These are phyloP conservation scores for Ditula angustiorana DNA, from an alignment of 2,888 invertebrate species.

Conservation along the genomic window DNA sequence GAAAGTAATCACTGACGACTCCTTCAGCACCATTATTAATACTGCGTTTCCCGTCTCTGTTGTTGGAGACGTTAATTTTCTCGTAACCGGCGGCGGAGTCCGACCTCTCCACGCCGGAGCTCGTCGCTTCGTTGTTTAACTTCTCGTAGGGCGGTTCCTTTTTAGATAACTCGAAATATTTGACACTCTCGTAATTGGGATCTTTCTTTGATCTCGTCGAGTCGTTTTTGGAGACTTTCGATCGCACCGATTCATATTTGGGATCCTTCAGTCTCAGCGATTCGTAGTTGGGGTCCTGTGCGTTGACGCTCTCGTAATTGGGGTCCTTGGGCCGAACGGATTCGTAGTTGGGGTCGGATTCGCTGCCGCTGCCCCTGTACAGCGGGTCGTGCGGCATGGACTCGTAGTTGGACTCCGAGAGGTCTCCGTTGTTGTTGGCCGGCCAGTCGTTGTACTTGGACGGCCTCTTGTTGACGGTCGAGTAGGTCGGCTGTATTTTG, in stretches of 20 bases:
- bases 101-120: conserved; percentile 64
- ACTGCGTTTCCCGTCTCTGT: conserved; percentile 71
- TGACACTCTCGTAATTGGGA: conserved; percentile 94
- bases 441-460: conserved; percentile 83
- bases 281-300: conserved; percentile 89
- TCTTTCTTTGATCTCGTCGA: conserved; percentile 86
- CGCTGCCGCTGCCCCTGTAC: conserved; percentile 88
- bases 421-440: conserved; percentile 79
- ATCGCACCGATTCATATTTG: conserved; percentile 89
- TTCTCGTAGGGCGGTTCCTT: conserved; percentile 89
- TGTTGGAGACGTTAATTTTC: conserved; percentile 69
- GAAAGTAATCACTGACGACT: conserved; percentile 79
- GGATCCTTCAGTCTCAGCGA: conserved; percentile 87
- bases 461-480: conserved; percentile 84
- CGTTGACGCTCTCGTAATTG: conserved; percentile 89
- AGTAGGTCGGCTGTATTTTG: conserved; percentile 81
- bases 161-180: conserved; percentile 87
- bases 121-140: conserved; percentile 71
- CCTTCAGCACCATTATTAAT: conserved; percentile 74
- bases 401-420: conserved; percentile 91
- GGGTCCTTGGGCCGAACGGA: conserved; percentile 88
- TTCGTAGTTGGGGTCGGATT: conserved; percentile 90
- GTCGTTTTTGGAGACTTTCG: conserved; percentile 83
- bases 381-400: conserved; percentile 88
- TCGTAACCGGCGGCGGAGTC: conserved; percentile 78